These are phyloP conservation scores for Rafetus swinhoei DNA, from an alignment of 2,113 vertebrate species.

Conservation along the genomic window DNA sequence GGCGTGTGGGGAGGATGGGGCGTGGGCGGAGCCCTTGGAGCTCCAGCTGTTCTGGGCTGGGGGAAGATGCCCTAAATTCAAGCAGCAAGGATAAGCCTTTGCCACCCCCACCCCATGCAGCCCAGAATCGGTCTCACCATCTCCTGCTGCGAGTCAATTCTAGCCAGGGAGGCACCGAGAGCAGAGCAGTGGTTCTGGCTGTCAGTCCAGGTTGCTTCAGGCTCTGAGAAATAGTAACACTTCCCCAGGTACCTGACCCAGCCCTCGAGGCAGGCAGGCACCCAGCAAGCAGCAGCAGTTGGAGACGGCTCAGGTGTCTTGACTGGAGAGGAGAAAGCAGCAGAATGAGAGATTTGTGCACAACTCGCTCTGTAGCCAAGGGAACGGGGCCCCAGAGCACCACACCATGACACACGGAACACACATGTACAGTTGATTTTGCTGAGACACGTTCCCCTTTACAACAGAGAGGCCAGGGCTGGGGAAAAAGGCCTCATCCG, in stretches of 20 bases:
- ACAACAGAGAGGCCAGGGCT: too few species aligned
- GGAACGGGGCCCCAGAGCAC: neutral
- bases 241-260: neutral
- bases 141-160: neutral
- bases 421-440: too few species aligned
- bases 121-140: neutral
- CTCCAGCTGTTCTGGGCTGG: neutral
- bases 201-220: neutral
- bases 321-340: too few species aligned
- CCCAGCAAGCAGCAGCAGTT: neutral
- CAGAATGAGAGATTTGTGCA: too few species aligned
- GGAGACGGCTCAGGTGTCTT: fast-evolving
- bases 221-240: neutral
- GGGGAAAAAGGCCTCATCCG: too few species aligned
- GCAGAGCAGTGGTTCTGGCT: neutral
- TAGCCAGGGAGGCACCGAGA: neutral
- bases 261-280: neutral
- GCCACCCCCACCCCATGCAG: neutral
- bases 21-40: fast-evolving
- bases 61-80: neutral
- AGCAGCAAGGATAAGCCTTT: neutral
- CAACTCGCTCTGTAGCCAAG: neutral
- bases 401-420: too few species aligned
- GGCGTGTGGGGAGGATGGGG: neutral
- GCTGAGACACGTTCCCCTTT: too few species aligned